phyloP scores from a whole-genome alignment of 2,888 invertebrate species.

The Megalurothrips usitatus region DNA sequence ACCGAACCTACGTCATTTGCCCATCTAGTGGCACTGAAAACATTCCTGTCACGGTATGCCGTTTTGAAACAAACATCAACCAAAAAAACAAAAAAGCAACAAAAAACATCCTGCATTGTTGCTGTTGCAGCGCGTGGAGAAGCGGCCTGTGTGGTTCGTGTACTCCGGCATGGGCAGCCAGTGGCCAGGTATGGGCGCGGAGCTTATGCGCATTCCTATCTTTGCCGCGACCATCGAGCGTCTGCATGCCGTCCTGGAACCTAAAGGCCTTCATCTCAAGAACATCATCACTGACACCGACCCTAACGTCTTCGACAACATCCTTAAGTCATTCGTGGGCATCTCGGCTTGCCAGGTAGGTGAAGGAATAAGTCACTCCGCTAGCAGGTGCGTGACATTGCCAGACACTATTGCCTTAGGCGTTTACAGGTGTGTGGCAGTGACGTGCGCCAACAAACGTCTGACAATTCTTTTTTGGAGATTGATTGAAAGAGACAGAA shows the following conservation, averaged over 20 bases:
- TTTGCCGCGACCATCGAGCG: constrained; percentile 61
- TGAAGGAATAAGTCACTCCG: no score
- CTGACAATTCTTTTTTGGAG: no score
- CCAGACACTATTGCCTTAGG: no score
- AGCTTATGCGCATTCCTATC: constrained; percentile 60
- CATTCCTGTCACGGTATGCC: no score
- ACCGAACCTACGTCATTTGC: no score
- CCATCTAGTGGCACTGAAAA: no score
- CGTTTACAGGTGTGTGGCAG: no score
- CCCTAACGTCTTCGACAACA: constrained; percentile 58
- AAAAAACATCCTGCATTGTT: constrained; percentile 38
- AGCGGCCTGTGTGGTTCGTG: constrained; percentile 59
- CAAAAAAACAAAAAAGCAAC: no score
- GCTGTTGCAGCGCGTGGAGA: constrained; percentile 57
- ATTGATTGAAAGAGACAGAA: no score
- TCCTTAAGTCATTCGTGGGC: constrained; percentile 65
- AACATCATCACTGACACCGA: constrained; percentile 59
- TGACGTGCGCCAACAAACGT: no score
- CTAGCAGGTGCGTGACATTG: no score
- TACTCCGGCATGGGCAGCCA: constrained; percentile 74
- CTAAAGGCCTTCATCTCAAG: constrained; percentile 59
- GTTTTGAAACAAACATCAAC: no score
- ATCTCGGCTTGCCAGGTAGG: constrained; percentile 63
- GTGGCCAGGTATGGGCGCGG: constrained; percentile 64
- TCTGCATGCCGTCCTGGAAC: constrained; percentile 55